phyloP scores from a whole-genome alignment of 2,113 vertebrate species.

The Pelecanoides urinatrix region DNA sequence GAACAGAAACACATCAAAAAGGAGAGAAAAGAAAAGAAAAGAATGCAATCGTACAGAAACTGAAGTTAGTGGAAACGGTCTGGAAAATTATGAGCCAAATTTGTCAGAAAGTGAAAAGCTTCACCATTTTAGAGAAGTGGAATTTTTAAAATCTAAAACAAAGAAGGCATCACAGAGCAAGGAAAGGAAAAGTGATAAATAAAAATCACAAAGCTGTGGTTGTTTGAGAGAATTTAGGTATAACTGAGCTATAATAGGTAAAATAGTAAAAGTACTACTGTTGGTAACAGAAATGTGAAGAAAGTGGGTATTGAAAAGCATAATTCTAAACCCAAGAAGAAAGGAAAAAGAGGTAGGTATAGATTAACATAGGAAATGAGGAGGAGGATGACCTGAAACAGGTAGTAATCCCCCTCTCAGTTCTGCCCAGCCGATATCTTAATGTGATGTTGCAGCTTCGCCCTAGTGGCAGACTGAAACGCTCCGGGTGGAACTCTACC shows the following conservation, averaged over 20 bases:
- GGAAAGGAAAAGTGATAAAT: not conserved
- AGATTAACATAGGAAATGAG: not conserved
- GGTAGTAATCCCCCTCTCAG: not conserved
- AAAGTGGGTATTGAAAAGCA: not conserved
- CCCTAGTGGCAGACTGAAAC: not conserved
- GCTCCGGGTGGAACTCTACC: not conserved
- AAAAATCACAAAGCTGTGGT: not conserved
- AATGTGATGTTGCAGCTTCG: not conserved
- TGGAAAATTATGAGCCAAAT: not conserved
- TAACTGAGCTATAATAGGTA: not conserved
- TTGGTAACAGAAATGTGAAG: not conserved
- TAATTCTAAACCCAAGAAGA: not conserved
- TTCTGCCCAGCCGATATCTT: rapidly evolving
- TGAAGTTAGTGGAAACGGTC: not conserved
- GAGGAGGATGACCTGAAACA: not conserved
- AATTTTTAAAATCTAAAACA: not conserved
- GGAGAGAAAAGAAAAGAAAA: not conserved
- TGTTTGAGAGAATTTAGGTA: not conserved
- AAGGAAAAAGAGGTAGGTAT: not conserved
- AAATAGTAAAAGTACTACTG: not conserved
- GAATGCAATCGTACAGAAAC: not conserved
- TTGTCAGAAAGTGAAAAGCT: not conserved
- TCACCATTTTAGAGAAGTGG: not conserved
- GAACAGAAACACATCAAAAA: not conserved
- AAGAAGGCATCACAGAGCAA: not conserved